phyloP scores from a whole-genome alignment of 2,113 vertebrate species.

The Indicator maculatus region DNA sequence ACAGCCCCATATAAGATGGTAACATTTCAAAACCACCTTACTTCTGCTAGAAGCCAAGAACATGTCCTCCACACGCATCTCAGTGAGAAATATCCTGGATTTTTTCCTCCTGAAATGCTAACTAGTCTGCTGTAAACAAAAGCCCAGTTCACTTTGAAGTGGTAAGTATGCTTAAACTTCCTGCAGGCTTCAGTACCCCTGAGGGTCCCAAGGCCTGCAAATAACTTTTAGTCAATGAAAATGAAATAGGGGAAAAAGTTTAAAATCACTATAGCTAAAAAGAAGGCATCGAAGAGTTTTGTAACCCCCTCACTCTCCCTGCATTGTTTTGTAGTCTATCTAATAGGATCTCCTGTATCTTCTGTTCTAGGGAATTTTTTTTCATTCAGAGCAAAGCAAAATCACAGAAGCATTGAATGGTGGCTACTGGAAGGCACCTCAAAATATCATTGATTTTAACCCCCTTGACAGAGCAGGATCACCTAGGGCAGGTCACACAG shows the following conservation, averaged over 20 bases:
- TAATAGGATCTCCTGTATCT: not conserved
- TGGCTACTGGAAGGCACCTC: too few relatives aligned
- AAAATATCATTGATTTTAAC: too few relatives aligned
- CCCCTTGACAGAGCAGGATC: too few relatives aligned
- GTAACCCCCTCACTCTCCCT: not conserved
- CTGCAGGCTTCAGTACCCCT: conserved; percentile 11
- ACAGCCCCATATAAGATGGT: not conserved
- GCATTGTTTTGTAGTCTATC: not conserved
- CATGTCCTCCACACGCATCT: not conserved
- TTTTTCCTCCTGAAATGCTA: not conserved
- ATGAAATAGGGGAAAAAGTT: not conserved
- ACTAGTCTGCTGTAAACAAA: conserved; percentile 10
- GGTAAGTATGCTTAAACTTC: conserved; percentile 33
- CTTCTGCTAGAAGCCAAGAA: conserved; percentile 18
- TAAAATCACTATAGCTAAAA: not conserved
- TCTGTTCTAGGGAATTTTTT: not conserved
- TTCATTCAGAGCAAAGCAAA: not conserved
- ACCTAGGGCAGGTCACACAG: too few relatives aligned
- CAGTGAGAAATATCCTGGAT: not conserved
- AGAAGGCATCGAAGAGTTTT: not conserved
- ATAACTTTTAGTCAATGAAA: conserved; percentile 53
- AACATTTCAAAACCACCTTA: not conserved
- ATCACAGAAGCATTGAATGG: not conserved
- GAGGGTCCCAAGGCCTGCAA: conserved; percentile 4
- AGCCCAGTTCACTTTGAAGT: conserved; percentile 43